Percentiles rank a stretch among this genome's conserved stretches.
Conservation (phyloP, 2,888 invertebrate species). For the Oconnorella tubifera region DNA sequence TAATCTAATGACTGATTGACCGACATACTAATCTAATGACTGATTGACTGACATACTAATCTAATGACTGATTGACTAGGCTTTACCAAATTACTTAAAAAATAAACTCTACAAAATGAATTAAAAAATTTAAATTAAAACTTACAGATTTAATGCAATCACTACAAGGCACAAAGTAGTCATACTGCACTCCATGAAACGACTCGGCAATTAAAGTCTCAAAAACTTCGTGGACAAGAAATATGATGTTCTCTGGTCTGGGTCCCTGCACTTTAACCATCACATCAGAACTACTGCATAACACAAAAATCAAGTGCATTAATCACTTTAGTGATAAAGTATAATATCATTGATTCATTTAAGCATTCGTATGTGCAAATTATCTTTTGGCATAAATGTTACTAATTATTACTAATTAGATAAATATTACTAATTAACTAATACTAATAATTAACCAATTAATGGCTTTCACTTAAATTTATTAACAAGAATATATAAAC, state of each 20-base stretch:
- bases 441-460: no score
- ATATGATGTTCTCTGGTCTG: constrained; percentile 52
- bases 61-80: neutral
- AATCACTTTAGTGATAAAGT: neutral
- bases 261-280: constrained; percentile 49
- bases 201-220: constrained; percentile 52
- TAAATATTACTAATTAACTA: no score
- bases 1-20: no score
- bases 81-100: neutral
- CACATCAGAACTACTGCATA: constrained; percentile 42
- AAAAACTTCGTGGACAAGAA: constrained; percentile 54
- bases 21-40: no score
- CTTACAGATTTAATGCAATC: constrained; percentile 48
- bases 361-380: no score
- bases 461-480: no score
- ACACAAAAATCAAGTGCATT: neutral
- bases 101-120: neutral
- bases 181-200: constrained; percentile 53
- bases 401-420: no score
- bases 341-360: neutral
- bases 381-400: no score
- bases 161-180: constrained; percentile 50
- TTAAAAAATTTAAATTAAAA: neutral
- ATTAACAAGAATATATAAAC: neutral
- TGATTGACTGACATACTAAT: no score